These are phyloP conservation scores for Diorhabda elongata DNA, from an alignment of 1,140 invertebrate species.

Conservation along the genomic window DNA sequence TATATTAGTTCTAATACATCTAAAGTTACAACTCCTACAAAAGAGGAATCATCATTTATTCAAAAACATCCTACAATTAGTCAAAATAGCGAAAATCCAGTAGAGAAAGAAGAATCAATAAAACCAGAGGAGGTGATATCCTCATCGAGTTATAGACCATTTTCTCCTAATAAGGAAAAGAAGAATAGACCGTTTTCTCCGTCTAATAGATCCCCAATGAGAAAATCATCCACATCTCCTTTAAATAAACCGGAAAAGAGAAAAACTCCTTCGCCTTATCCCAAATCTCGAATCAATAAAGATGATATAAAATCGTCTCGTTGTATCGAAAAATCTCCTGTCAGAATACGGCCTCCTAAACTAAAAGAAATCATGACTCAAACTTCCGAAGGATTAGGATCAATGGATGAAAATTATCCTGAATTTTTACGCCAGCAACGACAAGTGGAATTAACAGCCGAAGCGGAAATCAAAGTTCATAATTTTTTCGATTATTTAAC, in stretches of 20 bases:
- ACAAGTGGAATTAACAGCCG: constrained; percentile 31
- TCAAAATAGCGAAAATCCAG: too few relatives aligned
- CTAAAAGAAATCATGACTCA: constrained; percentile 44
- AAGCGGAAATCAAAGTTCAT: constrained; percentile 61
- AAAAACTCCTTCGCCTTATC: constrained; percentile 28
- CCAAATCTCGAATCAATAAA: too few relatives aligned
- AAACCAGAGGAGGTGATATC: too few relatives aligned
- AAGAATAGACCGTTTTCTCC: constrained; percentile 6
- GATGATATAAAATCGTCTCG: constrained; percentile 5
- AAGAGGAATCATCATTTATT: background rate
- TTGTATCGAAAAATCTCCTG: constrained; percentile 4
- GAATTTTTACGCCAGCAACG: constrained; percentile 12
- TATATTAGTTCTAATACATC: background rate
- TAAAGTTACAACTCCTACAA: background rate
- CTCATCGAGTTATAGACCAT: too few relatives aligned
- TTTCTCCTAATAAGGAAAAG: too few relatives aligned
- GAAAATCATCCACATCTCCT: background rate
- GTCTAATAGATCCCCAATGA: constrained; percentile 1
- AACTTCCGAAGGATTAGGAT: constrained; percentile 38
- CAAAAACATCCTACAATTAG: too few relatives aligned
- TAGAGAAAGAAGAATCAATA: too few relatives aligned
- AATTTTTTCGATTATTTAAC: constrained; percentile 64
- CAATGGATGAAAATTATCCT: constrained; percentile 17
- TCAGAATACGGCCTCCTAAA: constrained; percentile 26
- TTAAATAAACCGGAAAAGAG: background rate